Conservation (phyloP, 2,888 invertebrate species). For the Pheosia gnoma region DNA sequence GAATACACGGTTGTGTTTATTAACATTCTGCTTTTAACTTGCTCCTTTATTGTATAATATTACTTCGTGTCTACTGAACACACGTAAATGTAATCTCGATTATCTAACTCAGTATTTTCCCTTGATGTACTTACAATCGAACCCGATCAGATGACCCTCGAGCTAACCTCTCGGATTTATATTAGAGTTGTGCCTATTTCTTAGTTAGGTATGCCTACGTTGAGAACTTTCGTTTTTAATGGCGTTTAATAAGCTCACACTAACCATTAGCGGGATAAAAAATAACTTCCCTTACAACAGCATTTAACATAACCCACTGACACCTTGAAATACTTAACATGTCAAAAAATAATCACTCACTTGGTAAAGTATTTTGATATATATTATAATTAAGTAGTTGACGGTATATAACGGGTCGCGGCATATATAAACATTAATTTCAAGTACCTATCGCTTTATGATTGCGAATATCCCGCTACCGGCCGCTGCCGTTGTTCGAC, state of each 20-base stretch:
- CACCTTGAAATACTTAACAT: not conserved
- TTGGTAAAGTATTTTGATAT: not conserved
- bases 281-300: too few relatives aligned
- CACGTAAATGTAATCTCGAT: conserved; percentile 55
- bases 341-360: not conserved
- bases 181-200: conserved; percentile 47
- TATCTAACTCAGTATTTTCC: conserved; percentile 73
- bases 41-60: conserved; percentile 31
- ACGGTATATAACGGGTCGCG: conserved; percentile 43
- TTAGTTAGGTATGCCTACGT: conserved; percentile 29
- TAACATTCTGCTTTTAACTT: conserved; percentile 19
- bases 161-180: conserved; percentile 60
- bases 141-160: conserved; percentile 68
- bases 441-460: conserved; percentile 42
- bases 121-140: conserved; percentile 69
- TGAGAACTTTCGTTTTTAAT: conserved; percentile 35
- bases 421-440: conserved; percentile 56
- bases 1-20: conserved; percentile 19
- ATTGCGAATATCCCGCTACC: conserved; percentile 58
- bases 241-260: not conserved
- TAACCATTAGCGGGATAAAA: too few relatives aligned
- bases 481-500: conserved; percentile 51
- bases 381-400: conserved; percentile 5
- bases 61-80: conserved; percentile 38
- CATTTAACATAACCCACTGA: too few relatives aligned